Conservation (phyloP, 2,888 invertebrate genomes). For the Rhimphoctona megacephalus region DNA sequence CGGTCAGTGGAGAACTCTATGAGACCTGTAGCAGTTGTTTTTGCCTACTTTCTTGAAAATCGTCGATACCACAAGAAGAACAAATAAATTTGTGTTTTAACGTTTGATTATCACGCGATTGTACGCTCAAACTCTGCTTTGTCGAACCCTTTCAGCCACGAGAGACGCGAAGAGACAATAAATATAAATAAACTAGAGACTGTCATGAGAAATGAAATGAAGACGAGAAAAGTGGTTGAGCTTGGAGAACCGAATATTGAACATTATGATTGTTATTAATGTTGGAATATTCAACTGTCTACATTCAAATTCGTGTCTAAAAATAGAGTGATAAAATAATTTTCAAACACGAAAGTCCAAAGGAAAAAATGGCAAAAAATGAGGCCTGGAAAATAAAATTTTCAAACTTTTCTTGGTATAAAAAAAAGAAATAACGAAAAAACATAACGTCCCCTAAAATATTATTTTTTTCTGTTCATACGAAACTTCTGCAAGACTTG, state of each 20-base stretch:
- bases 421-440: not conserved
- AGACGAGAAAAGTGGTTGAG: not conserved
- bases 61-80: slow-evolving; percentile 69
- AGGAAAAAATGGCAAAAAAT: not conserved
- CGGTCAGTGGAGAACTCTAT: slow-evolving; percentile 31
- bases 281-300: not conserved
- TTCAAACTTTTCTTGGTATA: not conserved
- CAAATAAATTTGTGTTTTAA: slow-evolving; percentile 72
- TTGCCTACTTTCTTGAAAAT: slow-evolving; percentile 55
- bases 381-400: not conserved
- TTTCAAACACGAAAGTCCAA: not conserved
- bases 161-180: slow-evolving; percentile 27
- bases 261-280: slow-evolving; percentile 1
- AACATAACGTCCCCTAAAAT: not conserved
- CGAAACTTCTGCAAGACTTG: not conserved
- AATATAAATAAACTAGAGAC: slow-evolving; percentile 22
- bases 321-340: not conserved
- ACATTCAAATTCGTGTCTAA: not conserved
- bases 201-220: slow-evolving; percentile 9
- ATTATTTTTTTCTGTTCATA: not conserved
- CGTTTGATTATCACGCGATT: slow-evolving; percentile 73
- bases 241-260: not conserved
- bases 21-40: not conserved
- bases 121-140: slow-evolving; percentile 6
- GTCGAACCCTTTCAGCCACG: slow-evolving; percentile 1